Conservation (phyloP, 2,113 vertebrate genomes). For the Dermatemys mawii region DNA sequence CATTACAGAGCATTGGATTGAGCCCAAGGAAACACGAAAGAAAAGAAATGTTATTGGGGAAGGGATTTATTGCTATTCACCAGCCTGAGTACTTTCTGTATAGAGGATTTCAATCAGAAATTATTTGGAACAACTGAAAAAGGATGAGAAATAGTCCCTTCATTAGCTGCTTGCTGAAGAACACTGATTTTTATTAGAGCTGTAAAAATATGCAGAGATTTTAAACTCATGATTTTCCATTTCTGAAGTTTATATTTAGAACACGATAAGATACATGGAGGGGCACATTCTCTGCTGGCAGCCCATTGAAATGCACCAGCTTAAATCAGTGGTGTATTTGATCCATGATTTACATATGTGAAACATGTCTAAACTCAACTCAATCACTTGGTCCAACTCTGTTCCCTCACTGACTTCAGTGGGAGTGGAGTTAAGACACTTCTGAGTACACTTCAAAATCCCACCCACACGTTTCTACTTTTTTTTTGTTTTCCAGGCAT, state of each 20-base stretch:
- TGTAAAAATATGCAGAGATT: background rate
- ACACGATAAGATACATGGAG: fast-evolving
- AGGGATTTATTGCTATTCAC: background rate
- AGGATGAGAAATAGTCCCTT: background rate
- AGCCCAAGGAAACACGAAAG: fast-evolving
- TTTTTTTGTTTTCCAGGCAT: background rate
- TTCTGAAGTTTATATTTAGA: background rate
- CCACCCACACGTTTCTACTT: background rate
- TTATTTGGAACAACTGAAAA: background rate
- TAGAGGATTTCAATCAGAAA: background rate
- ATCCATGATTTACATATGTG: background rate
- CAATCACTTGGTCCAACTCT: background rate
- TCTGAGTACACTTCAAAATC: background rate
- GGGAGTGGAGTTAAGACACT: background rate
- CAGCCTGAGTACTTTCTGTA: fast-evolving
- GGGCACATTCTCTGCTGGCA: background rate
- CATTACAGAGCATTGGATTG: background rate
- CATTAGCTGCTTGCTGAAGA: background rate
- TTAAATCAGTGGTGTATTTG: background rate
- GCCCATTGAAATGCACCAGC: fast-evolving
- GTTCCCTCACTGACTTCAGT: background rate
- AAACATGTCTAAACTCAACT: background rate
- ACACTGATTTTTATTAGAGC: background rate
- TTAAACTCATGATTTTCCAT: background rate
- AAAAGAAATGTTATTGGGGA: background rate